A percentile compares a stretch with the other conserved stretches of the same genome.
phyloP scores from a whole-genome alignment of 2,888 invertebrate species.

The Scelioninae gen. 1 region DNA sequence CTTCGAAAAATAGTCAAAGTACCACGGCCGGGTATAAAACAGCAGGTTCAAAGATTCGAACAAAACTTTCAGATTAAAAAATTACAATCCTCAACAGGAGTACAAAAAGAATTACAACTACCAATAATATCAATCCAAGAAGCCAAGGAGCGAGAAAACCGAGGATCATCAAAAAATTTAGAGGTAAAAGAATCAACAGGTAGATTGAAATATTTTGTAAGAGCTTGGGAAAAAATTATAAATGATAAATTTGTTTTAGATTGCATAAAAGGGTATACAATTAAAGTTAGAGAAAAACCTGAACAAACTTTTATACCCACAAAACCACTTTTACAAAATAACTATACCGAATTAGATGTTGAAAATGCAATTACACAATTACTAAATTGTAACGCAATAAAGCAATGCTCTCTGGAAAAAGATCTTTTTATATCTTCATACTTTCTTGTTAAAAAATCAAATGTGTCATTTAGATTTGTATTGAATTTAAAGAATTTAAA shows the following conservation, averaged over 20 bases:
- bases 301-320: neutral
- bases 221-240: neutral
- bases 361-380: neutral
- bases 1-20: neutral
- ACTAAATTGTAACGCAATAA: neutral
- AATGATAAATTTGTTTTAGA: conserved; percentile 9
- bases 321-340: neutral
- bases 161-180: neutral
- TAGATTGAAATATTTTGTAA: neutral
- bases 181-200: neutral
- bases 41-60: neutral
- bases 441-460: neutral
- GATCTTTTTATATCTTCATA: neutral
- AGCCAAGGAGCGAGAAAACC: neutral
- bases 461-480: conserved; percentile 26
- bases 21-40: neutral
- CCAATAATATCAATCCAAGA: neutral
- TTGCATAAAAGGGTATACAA: neutral
- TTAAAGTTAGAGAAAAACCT: neutral
- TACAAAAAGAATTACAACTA: neutral
- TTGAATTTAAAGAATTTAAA: conserved; percentile 55
- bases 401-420: neutral
- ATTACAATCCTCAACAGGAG: neutral
- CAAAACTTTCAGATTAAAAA: neutral
- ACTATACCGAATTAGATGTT: neutral